A percentile compares a stretch with the other conserved stretches of the same genome.
Evolutionary conservation across 2,113 vertebrate genomes (phyloP).

Genomic region (Zosterops hypoxanthus): DNA sequence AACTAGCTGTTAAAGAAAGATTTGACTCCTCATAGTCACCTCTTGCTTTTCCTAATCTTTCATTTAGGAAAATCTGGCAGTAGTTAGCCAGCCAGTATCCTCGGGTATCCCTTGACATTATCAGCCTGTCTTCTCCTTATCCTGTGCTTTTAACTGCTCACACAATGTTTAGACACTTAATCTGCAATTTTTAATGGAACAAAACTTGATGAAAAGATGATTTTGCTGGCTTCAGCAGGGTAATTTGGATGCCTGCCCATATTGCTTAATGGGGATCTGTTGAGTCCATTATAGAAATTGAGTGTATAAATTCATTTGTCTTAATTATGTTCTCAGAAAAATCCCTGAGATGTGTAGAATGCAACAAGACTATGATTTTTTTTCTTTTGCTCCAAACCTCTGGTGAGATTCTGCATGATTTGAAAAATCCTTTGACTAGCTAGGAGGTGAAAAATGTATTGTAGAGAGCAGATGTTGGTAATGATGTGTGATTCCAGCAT

Average conservation of each 20-base stretch:
- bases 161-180: conserved; percentile 2
- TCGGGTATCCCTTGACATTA: not conserved
- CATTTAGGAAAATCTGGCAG: not conserved
- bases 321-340: conserved; percentile 47
- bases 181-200: not conserved
- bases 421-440: not conserved
- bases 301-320: conserved; percentile 51
- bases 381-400: not conserved
- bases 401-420: not conserved
- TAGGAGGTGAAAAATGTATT: not conserved
- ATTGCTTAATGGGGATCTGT: not conserved
- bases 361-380: not conserved
- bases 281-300: conserved; percentile 39
- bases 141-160: not conserved
- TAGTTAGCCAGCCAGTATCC: conserved; percentile 8
- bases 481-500: not conserved
- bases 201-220: conserved; percentile 41
- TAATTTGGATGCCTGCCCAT: conserved; percentile 45
- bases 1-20: not conserved
- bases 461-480: not conserved
- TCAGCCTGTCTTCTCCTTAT: conserved; percentile 15
- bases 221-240: conserved; percentile 20
- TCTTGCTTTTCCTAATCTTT: not conserved
- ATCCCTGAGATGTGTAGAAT: not conserved
- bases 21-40: not conserved